Evolutionary conservation across 2,888 invertebrate genomes (phyloP), one percentile per base, ranked within the genome.

Genomic region (Acanthosepion lycidas): DNA sequence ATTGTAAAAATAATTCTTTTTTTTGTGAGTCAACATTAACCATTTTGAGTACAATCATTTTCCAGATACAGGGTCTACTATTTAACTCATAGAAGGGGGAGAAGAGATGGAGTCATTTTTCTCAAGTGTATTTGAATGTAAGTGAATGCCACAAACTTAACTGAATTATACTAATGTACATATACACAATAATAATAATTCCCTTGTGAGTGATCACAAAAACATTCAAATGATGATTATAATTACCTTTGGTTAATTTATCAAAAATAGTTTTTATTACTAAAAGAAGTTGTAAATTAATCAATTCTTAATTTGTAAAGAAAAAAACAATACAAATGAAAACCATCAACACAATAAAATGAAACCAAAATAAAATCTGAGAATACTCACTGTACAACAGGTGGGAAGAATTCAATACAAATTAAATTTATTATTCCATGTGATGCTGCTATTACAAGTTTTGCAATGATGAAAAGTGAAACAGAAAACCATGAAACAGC

Each of bases 401-500:
- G 96, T 0, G 96, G 96, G 78, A 96, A 96, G 28, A 96, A 95
- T 94, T 96, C 96, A 26, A 96, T 96, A 49, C 96, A 95, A 95
- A 96, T 95, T 42, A 96, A 95, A 93, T 96, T 96, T 59, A 96
- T 96, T 59, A 96, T 96, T 26, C 95, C 96, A 94, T 96, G 96
- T 6, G 96, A 96, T 23, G 96, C 96, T 26, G 96, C 96, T 91
- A 96, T 96, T n/a, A 96, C 95, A 94, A 96, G 96, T 94, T 96
- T 96, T 20, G 96, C 96, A 20, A 96, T 49, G 96, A 96, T 96
- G 26, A 96, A 96, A 48, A 96, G 78, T 0, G 95, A 94, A 4
- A 96, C 94, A 18, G 95, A 94, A 6, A 95, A n/a, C 0, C 95
- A 95, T 91, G 95, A 94, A 91, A 95, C 49, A 91, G 94, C 96